Conservation (phyloP, 2,797 vertebrate species). For the Sebastes reedi region DNA sequence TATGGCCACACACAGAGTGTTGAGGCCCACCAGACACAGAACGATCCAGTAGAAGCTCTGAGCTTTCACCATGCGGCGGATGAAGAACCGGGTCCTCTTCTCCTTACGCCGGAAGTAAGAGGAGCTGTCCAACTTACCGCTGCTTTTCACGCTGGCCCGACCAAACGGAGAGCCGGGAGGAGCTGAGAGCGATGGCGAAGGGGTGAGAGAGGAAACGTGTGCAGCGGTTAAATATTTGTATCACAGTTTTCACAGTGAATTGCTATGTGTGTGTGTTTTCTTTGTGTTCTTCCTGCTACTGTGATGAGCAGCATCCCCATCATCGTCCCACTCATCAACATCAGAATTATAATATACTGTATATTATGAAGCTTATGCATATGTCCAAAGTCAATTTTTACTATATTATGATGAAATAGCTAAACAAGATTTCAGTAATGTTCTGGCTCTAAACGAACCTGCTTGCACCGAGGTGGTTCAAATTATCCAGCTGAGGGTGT, state of each 20-base stretch:
- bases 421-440: not conserved
- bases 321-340: not conserved
- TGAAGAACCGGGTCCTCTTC: constrained; percentile 95
- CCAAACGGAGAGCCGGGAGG: constrained; percentile 92
- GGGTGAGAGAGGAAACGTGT: constrained; percentile 10
- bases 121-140: constrained; percentile 89
- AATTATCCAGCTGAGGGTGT: not conserved
- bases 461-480: not conserved
- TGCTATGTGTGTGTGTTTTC: not conserved
- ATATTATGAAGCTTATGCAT: not conserved
- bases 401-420: not conserved
- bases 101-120: constrained; percentile 95
- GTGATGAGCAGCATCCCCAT: not conserved
- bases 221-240: not conserved
- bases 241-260: constrained; percentile 29
- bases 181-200: constrained; percentile 31
- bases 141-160: constrained; percentile 92
- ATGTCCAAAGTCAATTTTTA: not conserved
- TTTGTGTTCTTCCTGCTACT: not conserved
- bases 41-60: constrained; percentile 98
- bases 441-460: not conserved
- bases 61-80: constrained; percentile 97
- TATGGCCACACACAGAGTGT: constrained; percentile 95
- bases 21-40: constrained; percentile 95
- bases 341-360: not conserved